phyloP scores from a whole-genome alignment of 2,113 vertebrate genomes.

The Calidris pygmaea region DNA sequence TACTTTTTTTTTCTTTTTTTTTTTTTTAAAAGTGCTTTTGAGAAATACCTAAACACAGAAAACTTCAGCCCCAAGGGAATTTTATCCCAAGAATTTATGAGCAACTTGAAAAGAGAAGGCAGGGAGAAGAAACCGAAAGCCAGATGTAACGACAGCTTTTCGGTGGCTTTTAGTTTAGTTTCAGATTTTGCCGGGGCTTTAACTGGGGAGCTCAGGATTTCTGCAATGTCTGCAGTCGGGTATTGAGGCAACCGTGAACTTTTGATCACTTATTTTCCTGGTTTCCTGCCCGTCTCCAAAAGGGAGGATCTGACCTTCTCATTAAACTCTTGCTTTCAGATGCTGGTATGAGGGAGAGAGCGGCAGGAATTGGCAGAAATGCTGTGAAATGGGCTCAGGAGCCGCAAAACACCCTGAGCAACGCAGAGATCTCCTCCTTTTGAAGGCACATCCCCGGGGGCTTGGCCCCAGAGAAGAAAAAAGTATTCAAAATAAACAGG shows the following conservation, averaged over 20 bases:
- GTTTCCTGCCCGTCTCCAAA: background rate
- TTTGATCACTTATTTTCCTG: constrained; percentile 19
- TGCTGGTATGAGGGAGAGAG: background rate
- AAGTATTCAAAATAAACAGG: background rate
- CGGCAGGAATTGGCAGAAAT: background rate
- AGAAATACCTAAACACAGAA: constrained; percentile 7
- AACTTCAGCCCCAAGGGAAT: constrained; percentile 27
- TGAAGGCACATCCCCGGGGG: background rate
- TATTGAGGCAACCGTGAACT: background rate
- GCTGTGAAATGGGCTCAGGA: background rate
- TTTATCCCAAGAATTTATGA: constrained; percentile 56
- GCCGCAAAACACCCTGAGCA: background rate
- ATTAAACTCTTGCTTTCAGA: background rate
- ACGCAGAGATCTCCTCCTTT: background rate
- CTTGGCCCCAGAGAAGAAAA: background rate
- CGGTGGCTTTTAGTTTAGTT: constrained; percentile 19
- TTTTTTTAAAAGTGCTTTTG: background rate
- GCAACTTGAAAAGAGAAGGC: constrained; percentile 51
- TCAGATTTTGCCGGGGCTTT: background rate
- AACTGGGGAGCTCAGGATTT: background rate
- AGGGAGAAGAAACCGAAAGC: constrained; percentile 44
- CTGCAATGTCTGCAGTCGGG: background rate
- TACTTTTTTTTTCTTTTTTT: background rate
- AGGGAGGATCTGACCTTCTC: background rate
- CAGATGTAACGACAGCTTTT: constrained; percentile 25